These are phyloP conservation scores for Leucophenga maculata DNA, from an alignment of 2,888 invertebrate genomes.

Conservation along the genomic window DNA sequence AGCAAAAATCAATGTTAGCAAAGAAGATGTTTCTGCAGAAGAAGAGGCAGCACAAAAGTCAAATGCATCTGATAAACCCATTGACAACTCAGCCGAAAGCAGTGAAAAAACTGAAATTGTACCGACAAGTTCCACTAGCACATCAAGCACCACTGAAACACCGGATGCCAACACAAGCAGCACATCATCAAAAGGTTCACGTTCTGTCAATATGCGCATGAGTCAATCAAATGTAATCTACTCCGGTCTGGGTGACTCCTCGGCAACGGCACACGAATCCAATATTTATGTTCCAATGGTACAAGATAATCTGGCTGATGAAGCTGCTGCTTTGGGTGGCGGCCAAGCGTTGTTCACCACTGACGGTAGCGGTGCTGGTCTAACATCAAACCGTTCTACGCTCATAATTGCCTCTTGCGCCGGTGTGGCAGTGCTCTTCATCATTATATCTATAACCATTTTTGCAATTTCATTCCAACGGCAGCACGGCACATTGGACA, in stretches of 20 bases:
- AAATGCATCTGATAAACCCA: neutral
- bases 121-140: neutral
- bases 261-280: conserved; percentile 24
- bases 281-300: conserved; percentile 36
- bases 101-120: neutral
- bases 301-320: conserved; percentile 61
- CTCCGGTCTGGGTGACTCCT: conserved; percentile 22
- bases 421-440: conserved; percentile 61
- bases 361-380: conserved; percentile 31
- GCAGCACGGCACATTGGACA: conserved; percentile 67
- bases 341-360: conserved; percentile 48
- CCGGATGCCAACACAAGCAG: neutral
- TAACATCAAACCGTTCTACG: conserved; percentile 52
- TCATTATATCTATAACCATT: conserved; percentile 59
- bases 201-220: conserved; percentile 16
- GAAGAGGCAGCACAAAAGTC: neutral
- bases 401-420: conserved; percentile 62
- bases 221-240: conserved; percentile 17
- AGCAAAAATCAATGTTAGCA: neutral
- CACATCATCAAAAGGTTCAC: conserved; percentile 30
- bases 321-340: conserved; percentile 40
- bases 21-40: neutral
- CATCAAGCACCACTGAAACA: neutral
- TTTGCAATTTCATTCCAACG: conserved; percentile 66
- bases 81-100: neutral